phyloP scores from a whole-genome alignment of 2,888 invertebrate genomes.

The Melipona bicolor region DNA sequence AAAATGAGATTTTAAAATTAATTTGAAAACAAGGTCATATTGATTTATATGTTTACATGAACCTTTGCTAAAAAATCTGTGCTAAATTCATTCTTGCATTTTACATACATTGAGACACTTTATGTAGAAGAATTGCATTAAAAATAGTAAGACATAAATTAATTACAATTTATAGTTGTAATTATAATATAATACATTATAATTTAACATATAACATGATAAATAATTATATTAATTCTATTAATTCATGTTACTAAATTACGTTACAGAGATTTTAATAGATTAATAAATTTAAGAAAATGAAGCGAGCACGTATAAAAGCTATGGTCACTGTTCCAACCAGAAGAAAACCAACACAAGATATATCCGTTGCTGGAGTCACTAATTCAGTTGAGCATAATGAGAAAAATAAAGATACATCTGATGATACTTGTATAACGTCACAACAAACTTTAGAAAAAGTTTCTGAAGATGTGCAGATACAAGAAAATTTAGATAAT shows the following conservation, averaged over 20 bases:
- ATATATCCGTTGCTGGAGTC: conserved; percentile 45
- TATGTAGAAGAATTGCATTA: too few species aligned
- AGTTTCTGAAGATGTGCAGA: conserved; percentile 12
- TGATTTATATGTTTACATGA: too few species aligned
- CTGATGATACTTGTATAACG: conserved; percentile 10
- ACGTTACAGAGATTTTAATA: conserved; percentile 16
- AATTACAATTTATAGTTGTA: too few species aligned
- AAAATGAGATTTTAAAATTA: too few species aligned
- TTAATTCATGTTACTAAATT: not conserved
- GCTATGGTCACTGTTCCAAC: conserved; percentile 89
- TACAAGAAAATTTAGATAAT: conserved; percentile 12
- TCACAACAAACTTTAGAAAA: conserved; percentile 7
- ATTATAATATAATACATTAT: too few species aligned
- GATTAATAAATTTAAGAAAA: conserved; percentile 28
- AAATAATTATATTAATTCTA: not conserved
- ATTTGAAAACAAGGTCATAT: too few species aligned
- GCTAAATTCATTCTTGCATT: too few species aligned
- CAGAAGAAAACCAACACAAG: conserved; percentile 81
- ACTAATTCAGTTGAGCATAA: conserved; percentile 14
- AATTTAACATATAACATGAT: not conserved
- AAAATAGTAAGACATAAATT: too few species aligned
- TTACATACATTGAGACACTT: too few species aligned
- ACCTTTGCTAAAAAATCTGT: too few species aligned
- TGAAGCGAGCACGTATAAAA: conserved; percentile 88
- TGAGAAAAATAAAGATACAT: conserved; percentile 31